Conservation (phyloP, 1,140 invertebrate species). For the Drosophila pruinosa region DNA sequence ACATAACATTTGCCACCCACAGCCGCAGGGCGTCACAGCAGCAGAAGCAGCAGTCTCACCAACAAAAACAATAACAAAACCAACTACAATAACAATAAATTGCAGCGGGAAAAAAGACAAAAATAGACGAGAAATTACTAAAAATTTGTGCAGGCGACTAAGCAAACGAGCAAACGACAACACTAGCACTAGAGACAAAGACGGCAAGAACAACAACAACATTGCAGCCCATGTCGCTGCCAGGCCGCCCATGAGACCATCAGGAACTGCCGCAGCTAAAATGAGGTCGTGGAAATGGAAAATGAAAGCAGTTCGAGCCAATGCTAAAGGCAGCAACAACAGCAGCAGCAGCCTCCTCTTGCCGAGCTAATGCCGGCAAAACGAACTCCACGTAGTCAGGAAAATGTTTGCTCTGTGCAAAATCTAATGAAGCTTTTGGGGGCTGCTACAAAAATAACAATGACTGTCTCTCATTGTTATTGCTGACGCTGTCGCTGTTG, state of each 20-base stretch:
- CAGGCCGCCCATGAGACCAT: slow-evolving; percentile 6
- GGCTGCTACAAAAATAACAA: slow-evolving; percentile 22
- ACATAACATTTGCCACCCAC: slow-evolving; percentile 60
- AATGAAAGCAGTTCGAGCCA: slow-evolving; percentile 78
- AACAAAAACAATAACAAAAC: slow-evolving; percentile 1
- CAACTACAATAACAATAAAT: slow-evolving; percentile 43
- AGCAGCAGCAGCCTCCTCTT: slow-evolving; percentile 3
- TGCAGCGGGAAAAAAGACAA: slow-evolving; percentile 37
- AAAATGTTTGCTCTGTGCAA: slow-evolving; percentile 25
- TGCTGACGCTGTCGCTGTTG: slow-evolving; percentile 15
- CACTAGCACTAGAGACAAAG: slow-evolving; percentile 9
- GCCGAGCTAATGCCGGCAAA: slow-evolving; percentile 47
- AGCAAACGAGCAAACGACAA: slow-evolving; percentile 23
- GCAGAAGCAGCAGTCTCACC: slow-evolving; percentile 43
- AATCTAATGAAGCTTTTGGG: slow-evolving; percentile 51
- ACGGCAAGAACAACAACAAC: slow-evolving; percentile 1
- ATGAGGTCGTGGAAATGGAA: slow-evolving; percentile 82
- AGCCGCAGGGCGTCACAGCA: slow-evolving; percentile 59
- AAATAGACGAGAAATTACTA: slow-evolving; percentile 49
- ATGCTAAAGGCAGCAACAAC: slow-evolving; percentile 21
- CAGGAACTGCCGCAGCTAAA: slow-evolving; percentile 35
- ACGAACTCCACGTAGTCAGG: slow-evolving; percentile 34
- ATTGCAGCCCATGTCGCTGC: background rate
- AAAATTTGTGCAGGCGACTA: slow-evolving; percentile 49
- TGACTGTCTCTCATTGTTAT: slow-evolving; percentile 5